Conservation (phyloP, 2,797 vertebrate genomes). For the Characodon lateralis region DNA sequence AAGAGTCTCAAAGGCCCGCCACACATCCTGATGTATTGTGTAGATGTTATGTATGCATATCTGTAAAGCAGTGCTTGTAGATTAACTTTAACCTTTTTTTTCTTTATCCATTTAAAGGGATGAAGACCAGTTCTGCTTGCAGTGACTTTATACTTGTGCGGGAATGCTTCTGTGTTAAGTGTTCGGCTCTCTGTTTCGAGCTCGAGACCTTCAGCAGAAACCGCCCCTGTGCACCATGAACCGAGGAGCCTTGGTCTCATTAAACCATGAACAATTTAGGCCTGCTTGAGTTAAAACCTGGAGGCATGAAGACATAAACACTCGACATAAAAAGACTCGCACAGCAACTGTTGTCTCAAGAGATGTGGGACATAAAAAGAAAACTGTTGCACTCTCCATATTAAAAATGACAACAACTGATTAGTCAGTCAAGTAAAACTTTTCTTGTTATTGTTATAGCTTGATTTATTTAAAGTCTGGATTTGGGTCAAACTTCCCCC, state of each 20-base stretch:
- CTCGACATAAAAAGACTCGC: slow-evolving; percentile 35
- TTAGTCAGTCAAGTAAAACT: slow-evolving; percentile 79
- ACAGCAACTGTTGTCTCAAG: slow-evolving; percentile 33
- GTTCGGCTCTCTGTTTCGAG: background rate
- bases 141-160: background rate
- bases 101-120: background rate
- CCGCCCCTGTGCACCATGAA: slow-evolving; percentile 25
- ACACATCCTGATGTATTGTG: slow-evolving; percentile 57
- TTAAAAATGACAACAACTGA: slow-evolving; percentile 47
- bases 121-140: background rate
- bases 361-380: slow-evolving; percentile 57
- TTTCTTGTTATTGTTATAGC: slow-evolving; percentile 81
- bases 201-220: slow-evolving; percentile 38
- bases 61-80: slow-evolving; percentile 44
- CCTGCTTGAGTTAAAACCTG: slow-evolving; percentile 34
- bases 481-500: slow-evolving; percentile 72
- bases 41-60: slow-evolving; percentile 19
- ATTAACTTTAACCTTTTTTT: slow-evolving; percentile 16
- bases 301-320: slow-evolving; percentile 54
- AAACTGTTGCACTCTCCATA: slow-evolving; percentile 52
- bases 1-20: slow-evolving; percentile 75
- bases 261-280: slow-evolving; percentile 43
- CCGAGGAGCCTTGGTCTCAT: slow-evolving; percentile 41
- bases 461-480: slow-evolving; percentile 82
- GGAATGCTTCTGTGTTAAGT: background rate